Percentiles rank a stretch among this genome's conserved stretches.
Conservation (phyloP, 2,888 invertebrate genomes). For the Cristatella mucedo region DNA sequence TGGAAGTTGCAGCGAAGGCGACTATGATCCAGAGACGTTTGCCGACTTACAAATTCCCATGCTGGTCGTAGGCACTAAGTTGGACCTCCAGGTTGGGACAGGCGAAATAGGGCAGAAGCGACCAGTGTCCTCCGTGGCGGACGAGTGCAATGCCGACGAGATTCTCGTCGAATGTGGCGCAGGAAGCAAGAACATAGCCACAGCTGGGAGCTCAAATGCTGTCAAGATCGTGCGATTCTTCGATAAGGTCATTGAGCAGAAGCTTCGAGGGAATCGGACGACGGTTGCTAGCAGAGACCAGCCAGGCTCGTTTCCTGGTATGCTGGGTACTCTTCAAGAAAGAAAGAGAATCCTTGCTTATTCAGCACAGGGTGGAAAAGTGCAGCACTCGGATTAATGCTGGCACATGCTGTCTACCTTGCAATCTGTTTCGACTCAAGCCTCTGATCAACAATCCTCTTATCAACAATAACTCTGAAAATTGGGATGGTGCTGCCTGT, state of each 20-base stretch:
- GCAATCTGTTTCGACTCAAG: too few species aligned
- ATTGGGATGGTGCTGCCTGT: too few species aligned
- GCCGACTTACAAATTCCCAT: conserved; percentile 60
- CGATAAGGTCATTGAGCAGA: conserved; percentile 51
- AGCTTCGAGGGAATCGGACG: too few species aligned
- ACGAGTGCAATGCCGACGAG: conserved; percentile 82
- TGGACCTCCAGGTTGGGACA: conserved; percentile 53
- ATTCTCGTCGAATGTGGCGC: conserved; percentile 42
- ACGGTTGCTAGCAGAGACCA: too few species aligned
- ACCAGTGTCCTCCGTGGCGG: conserved; percentile 60
- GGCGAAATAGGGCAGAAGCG: conserved; percentile 20
- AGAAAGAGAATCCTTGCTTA: too few species aligned
- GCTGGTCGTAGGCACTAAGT: conserved; percentile 80
- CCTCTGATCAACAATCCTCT: too few species aligned
- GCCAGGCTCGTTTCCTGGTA: too few species aligned
- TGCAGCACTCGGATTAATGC: too few species aligned
- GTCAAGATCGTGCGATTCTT: conserved; percentile 85
- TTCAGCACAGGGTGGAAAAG: too few species aligned
- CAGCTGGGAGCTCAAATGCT: conserved; percentile 82
- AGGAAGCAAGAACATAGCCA: conserved; percentile 44
- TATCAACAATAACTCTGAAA: too few species aligned
- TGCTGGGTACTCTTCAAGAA: too few species aligned
- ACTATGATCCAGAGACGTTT: conserved; percentile 39
- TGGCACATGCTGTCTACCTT: too few species aligned
- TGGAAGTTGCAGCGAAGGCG: conserved; percentile 39